These are phyloP conservation scores for Ecdyonurus torrentis DNA, from an alignment of 2,888 invertebrate genomes.

Conservation along the genomic window DNA sequence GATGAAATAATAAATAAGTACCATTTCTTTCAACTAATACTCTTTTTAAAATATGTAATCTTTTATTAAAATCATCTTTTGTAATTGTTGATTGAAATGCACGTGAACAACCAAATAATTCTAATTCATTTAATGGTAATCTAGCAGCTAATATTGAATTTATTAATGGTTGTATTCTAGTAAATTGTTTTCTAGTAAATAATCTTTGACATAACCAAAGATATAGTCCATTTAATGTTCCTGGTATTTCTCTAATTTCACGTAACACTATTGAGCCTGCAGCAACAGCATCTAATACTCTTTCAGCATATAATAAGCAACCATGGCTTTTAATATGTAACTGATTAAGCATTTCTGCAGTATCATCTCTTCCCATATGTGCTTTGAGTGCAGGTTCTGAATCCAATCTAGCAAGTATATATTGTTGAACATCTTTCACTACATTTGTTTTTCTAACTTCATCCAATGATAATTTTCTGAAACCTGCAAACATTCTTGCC, in stretches of 20 bases:
- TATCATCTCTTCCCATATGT: conserved; percentile 77
- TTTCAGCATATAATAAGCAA: conserved; percentile 71
- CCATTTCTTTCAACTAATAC: conserved; percentile 28
- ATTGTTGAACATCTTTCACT: conserved; percentile 87
- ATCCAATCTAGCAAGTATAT: conserved; percentile 78
- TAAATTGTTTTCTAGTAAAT: conserved; percentile 76
- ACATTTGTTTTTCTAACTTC: conserved; percentile 80
- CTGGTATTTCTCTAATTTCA: conserved; percentile 85
- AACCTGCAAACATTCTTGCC: conserved; percentile 50
- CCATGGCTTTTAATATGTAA: conserved; percentile 93
- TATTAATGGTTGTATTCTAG: conserved; percentile 62
- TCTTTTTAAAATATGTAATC: conserved; percentile 55
- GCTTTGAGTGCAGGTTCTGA: conserved; percentile 75
- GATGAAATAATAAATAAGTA: conserved; percentile 58
- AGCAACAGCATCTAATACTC: conserved; percentile 80
- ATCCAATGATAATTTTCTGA: conserved; percentile 81
- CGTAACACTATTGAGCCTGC: conserved; percentile 83
- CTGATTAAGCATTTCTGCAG: conserved; percentile 89
- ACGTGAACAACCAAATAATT: background rate
- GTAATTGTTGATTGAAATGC: conserved; percentile 34
- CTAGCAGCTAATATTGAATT: conserved; percentile 78
- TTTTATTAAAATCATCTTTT: conserved; percentile 60
- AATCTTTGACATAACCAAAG: conserved; percentile 88
- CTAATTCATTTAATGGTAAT: conserved; percentile 45
- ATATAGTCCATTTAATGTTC: conserved; percentile 86